Evolutionary conservation across 1,140 invertebrate species (phyloP), one percentile per base, ranked within the genome.

Genomic region (Drosophila pectinifera): DNA sequence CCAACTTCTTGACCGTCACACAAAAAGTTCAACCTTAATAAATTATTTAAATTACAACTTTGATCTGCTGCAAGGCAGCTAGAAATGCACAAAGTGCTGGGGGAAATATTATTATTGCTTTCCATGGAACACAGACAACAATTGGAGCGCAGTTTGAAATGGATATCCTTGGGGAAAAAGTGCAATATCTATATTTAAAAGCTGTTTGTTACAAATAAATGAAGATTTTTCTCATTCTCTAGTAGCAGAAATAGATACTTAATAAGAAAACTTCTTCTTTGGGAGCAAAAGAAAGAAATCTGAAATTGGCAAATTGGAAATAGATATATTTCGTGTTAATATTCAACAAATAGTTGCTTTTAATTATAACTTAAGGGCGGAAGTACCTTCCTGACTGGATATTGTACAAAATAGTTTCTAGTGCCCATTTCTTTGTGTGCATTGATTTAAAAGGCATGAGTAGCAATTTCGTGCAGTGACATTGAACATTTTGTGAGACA

Each of bases 401-500:
- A 38, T 5, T 13, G 5, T n/a, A 38, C n/a, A n/a, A 38, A 5
- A 38, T 10, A 7, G 2, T 0, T 38, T 41, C 8, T 2, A 41
- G 7, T 14, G 5, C 14, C 6, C 14, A 41, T 41, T 48, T 55
- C 22, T 38, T 16, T 14, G 5, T 20, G 59, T 63, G 59, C 14
- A 83, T 84, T 67, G 76, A 80, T 70, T 48, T 39, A 22, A 39
- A 13, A 34, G 59, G 28, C 18, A 70, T 61, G 58, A 57, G 45
- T 73, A 53, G 59, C 56, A 41, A 41, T 74, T 82, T 74, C 48
- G 48, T 68, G 46, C 78, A 72, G 68, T 82, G 83, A 80, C 84
- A 89, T 54, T 84, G 77, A 83, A 83, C 65, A 79, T 76, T 58
- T 82, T 69, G 41, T 22, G 39, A 53, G 65, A 53, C 81, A 69